Evolutionary conservation across 2,113 vertebrate species (phyloP).

Genomic region (Python bivittatus): DNA sequence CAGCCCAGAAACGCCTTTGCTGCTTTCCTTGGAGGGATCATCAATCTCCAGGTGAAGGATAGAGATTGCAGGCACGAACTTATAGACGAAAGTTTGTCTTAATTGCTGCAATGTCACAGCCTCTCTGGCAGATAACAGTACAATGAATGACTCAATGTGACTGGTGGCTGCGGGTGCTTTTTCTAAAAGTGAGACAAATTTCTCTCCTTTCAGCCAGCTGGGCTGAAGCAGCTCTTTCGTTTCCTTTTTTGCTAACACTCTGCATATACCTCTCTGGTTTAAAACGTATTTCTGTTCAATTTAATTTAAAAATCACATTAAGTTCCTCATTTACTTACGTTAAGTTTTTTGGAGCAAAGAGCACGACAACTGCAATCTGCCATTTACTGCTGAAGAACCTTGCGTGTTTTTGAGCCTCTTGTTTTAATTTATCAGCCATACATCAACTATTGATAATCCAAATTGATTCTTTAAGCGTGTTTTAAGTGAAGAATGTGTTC

Average conservation of each 20-base stretch:
- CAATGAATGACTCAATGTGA: constrained; percentile 69
- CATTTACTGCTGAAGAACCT: background rate
- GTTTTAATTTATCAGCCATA: background rate
- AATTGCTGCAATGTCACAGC: constrained; percentile 76
- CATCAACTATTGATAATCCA: background rate
- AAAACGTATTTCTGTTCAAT: constrained; percentile 56
- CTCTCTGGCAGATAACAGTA: constrained; percentile 72
- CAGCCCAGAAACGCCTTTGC: constrained; percentile 59
- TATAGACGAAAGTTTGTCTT: constrained; percentile 78
- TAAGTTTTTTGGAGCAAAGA: background rate
- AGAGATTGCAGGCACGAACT: constrained; percentile 75
- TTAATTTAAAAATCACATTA: constrained; percentile 47
- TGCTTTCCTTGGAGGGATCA: constrained; percentile 72
- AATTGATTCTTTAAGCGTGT: background rate
- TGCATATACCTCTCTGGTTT: constrained; percentile 56
- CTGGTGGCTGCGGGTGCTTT: constrained; percentile 73
- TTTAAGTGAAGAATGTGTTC: background rate
- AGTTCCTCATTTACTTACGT: background rate
- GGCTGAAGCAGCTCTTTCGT: constrained; percentile 62
- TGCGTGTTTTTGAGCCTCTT: background rate
- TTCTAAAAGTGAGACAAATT: constrained; percentile 81
- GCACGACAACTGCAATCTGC: background rate
- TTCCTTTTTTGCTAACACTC: constrained; percentile 69
- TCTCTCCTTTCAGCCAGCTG: constrained; percentile 63
- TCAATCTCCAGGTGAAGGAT: constrained; percentile 76